Evolutionary conservation across 1,140 invertebrate species (phyloP), one percentile per base, ranked within the genome.

Genomic region (Pseudomyrmex flavicornis): DNA sequence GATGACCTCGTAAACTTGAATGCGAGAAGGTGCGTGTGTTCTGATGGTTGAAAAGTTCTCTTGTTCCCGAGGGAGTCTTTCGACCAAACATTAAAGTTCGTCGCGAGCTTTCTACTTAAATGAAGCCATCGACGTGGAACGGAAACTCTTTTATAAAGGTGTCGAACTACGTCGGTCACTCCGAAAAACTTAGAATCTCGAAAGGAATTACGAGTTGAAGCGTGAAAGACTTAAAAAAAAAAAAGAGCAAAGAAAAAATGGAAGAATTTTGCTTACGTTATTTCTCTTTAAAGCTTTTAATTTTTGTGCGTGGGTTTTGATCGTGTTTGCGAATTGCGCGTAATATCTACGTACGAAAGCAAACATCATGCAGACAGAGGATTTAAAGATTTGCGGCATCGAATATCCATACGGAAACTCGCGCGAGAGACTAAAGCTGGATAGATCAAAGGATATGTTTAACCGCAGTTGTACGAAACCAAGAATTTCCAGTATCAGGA

Each of bases 371-470:
- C 54, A 58, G 10, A 10, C 12, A 35, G 22, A n/a, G n/a, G n/a
- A 65, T 54, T 65, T 54, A 65, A 12, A 22, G 54, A 72, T 17
- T 52, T 54, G 44, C 44, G 56, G 65, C 70, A 79, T 80, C 68
- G 56, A 72, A 80, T 80, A 72, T 59, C 54, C 66, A 70, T 80
- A 48, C 52, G 63, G 74, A 72, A 72, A 80, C 44, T 50, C 54
- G 58, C 65, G 46, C 22, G 66, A n/a, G 35, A 72, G 52, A 80
- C 66, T 46, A 35, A 13, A 59, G 66, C 46, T 17, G 22, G 44
- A 48, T 80, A 72, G 76, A 80, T 80, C 76, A 80, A 80, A 59
- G 66, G 68, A 80, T 80, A 61, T 59, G 44, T 72, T 35, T 80
- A 80, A 59, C 44, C 44, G 26, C 54, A 50, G 66, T 72, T 68